Percentiles rank a stretch among this genome's conserved stretches.
Conservation (phyloP, 1,140 invertebrate genomes). For the Elysia chlorotica region DNA sequence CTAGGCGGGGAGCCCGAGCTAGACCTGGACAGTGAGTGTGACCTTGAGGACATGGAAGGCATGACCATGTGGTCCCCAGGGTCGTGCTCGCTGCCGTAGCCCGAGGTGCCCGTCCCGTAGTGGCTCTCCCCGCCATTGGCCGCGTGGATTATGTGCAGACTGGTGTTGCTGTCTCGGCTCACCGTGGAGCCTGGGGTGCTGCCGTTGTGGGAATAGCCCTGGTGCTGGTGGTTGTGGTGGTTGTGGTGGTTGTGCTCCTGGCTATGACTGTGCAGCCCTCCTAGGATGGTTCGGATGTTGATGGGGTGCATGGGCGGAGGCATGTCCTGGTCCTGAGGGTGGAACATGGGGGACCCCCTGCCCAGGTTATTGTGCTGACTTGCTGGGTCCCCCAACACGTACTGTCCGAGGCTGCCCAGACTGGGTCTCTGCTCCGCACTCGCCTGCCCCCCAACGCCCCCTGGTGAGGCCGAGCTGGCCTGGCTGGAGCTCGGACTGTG, state of each 20-base stretch:
- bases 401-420: constrained; percentile 47
- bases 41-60: constrained; percentile 26
- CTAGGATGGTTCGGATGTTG: constrained; percentile 47
- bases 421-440: too few species aligned
- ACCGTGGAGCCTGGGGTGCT: constrained; percentile 21
- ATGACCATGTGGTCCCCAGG: constrained; percentile 45
- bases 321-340: too few species aligned
- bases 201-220: too few species aligned
- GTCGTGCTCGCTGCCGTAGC: constrained; percentile 57
- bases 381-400: constrained; percentile 35
- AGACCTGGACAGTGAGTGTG: constrained; percentile 41
- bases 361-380: constrained; percentile 11
- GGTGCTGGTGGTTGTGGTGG: too few species aligned
- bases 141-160: constrained; percentile 45
- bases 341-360: too few species aligned
- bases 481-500: too few species aligned
- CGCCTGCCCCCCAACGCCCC: too few species aligned
- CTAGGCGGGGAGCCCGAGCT: constrained; percentile 46
- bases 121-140: constrained; percentile 39
- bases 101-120: constrained; percentile 50
- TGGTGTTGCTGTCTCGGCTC: constrained; percentile 40
- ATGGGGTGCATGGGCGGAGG: constrained; percentile 54
- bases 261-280: constrained; percentile 41
- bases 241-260: too few species aligned
- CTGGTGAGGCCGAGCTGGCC: too few species aligned